Evolutionary conservation across 2,113 vertebrate species (phyloP).

Genomic region (Periophthalmodon schlosseri): DNA sequence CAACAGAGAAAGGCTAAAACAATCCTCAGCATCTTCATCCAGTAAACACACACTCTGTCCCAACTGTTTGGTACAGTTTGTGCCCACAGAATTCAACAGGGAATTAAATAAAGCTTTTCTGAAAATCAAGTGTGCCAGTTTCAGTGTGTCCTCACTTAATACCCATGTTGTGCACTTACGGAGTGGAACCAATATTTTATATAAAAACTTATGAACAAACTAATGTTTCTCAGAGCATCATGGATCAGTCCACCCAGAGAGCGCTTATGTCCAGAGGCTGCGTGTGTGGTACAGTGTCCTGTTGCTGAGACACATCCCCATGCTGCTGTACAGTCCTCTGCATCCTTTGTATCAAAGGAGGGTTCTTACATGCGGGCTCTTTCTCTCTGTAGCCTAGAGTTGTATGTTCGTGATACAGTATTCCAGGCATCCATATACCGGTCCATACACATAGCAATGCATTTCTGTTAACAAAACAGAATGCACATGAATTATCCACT

Average conservation of each 20-base stretch:
- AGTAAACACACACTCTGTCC: not conserved
- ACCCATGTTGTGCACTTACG: slow-evolving; percentile 4
- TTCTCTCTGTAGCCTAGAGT: slow-evolving; percentile 91
- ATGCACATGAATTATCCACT: not conserved
- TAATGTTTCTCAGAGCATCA: slow-evolving; percentile 30
- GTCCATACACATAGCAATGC: slow-evolving; percentile 99
- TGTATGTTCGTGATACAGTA: slow-evolving; percentile 92
- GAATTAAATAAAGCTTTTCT: slow-evolving; percentile 4
- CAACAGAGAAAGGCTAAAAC: not conserved
- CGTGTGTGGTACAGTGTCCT: slow-evolving; percentile 24
- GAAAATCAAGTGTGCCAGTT: not conserved
- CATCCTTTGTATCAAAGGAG: slow-evolving; percentile 8
- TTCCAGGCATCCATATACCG: slow-evolving; percentile 99
- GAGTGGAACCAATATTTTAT: slow-evolving; percentile 13
- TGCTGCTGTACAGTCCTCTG: not conserved
- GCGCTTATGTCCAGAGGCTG: slow-evolving; percentile 46
- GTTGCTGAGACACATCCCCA: slow-evolving; percentile 22
- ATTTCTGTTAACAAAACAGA: slow-evolving; percentile 80
- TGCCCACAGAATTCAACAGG: not conserved
- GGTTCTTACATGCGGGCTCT: slow-evolving; percentile 87
- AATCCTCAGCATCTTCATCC: not conserved
- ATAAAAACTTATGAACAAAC: slow-evolving; percentile 21
- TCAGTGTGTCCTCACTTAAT: not conserved
- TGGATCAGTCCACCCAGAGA: slow-evolving; percentile 42
- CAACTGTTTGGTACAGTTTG: not conserved